Evolutionary conservation across 1,140 invertebrate species (phyloP).

Genomic region (Neelides sp.): DNA sequence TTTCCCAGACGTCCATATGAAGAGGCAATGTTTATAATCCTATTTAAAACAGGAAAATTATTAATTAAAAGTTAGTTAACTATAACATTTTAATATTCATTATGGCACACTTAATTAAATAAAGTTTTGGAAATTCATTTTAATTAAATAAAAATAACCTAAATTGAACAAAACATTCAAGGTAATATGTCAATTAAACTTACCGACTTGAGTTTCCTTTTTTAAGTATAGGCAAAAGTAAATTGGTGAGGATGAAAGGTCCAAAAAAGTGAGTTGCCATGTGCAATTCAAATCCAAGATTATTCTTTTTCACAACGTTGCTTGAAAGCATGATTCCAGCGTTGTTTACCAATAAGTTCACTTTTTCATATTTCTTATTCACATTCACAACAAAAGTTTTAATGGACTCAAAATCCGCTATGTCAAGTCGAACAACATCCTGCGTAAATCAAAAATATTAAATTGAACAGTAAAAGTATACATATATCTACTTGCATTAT

Average conservation of each 20-base stretch:
- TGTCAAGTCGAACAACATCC: too few relatives aligned
- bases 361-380: conserved; percentile 44
- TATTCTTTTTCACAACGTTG: background rate
- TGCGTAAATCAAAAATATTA: too few relatives aligned
- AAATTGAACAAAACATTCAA: background rate
- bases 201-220: conserved; percentile 31
- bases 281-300: conserved; percentile 36
- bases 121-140: background rate
- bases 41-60: background rate
- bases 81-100: background rate
- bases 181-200: background rate
- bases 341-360: conserved; percentile 65
- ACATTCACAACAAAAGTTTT: conserved; percentile 52
- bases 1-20: too few relatives aligned
- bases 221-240: conserved; percentile 37
- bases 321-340: conserved; percentile 39
- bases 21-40: background rate
- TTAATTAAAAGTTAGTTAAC: background rate
- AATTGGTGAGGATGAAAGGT: conserved; percentile 42
- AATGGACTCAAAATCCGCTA: conserved; percentile 56
- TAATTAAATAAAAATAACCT: background rate
- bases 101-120: background rate
- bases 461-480: too few relatives aligned
- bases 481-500: too few relatives aligned
- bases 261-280: conserved; percentile 35